Conservation (phyloP, 2,888 invertebrate species). For the Clanis bilineata region DNA sequence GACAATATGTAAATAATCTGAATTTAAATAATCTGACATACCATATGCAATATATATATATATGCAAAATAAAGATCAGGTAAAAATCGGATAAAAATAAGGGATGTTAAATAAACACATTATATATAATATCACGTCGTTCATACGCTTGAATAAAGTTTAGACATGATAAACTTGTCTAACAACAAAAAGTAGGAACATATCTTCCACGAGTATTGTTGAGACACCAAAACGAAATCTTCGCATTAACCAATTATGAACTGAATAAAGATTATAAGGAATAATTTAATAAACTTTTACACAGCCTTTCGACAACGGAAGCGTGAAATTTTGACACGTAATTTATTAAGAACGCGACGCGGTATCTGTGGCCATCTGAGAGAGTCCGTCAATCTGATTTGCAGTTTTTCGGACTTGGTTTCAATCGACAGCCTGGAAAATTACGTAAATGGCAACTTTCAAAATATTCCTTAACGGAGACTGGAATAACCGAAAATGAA, state of each 20-base stretch:
- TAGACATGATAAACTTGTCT: background rate
- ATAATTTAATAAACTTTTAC: conserved; percentile 7
- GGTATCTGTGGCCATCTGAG: conserved; percentile 52
- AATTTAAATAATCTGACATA: background rate
- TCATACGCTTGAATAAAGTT: background rate
- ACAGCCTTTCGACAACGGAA: conserved; percentile 40
- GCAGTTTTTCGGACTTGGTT: conserved; percentile 1
- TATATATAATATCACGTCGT: background rate
- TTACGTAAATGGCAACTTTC: conserved; percentile 48
- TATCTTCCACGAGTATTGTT: background rate
- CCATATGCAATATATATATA: background rate
- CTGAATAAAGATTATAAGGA: background rate
- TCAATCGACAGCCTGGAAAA: conserved; percentile 18
- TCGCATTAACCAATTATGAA: background rate
- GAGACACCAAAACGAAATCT: background rate
- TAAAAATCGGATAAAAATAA: background rate
- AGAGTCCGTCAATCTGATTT: conserved; percentile 62
- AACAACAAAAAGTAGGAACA: background rate
- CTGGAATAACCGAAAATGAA: conserved; percentile 26
- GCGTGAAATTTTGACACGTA: conserved; percentile 50
- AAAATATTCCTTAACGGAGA: conserved; percentile 28
- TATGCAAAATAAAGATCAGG: background rate
- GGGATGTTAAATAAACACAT: background rate
- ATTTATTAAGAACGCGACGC: conserved; percentile 51
- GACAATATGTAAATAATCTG: background rate